Base-by-base conservation (phyloP, 2,113 vertebrate genomes). In the Pterocles orientalis region DNA sequence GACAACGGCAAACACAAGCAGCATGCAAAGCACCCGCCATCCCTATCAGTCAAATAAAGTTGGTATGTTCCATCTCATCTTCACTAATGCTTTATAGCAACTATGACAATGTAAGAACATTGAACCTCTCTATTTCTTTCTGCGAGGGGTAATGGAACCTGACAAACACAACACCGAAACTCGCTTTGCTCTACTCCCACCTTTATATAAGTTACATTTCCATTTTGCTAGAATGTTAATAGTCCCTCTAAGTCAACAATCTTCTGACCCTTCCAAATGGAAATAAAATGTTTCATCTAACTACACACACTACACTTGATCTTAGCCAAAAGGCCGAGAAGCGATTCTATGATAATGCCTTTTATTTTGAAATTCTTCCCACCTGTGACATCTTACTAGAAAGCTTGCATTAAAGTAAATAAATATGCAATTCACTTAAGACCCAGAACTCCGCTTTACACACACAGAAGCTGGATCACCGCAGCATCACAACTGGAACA, bases 1-100 rank as follows among this genome's bases (percentile, higher is more conserved):
- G 33, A 7, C 31, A 56, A 6, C 0, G 0, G 36, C 57, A 36
- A 12, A 43, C 12, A 1, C 7, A 23, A 33, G 14, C 1, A 48
- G n/a, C 24, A 31, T 5, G 34, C 13, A 33, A 57, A 61, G 26
- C 41, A 31, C 10, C 5, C 1, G 3, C 26, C 10, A 12, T 33
- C 48, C 24, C 43, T 10, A 2, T 45, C 14, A 36, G 41, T 9
- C 61, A 54, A 13, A 18, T 12, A 10, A 17, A 23, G 36, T 11
- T 6, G 14, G 12, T 6, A 16, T 2, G 3, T 39, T 56, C 36
- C 34, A 14, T 23, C 11, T 56, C 25, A 39, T 3, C 39, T 41
- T 21, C 14, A 25, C 33, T 18, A 18, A 18, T 7, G 36, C 39
- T 47, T 33, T 10, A 8, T 9, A 43, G 45, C 4, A 17, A 41